A percentile compares a stretch with the other conserved stretches of the same genome.
These are phyloP conservation scores for Drosophila subsilvestris DNA, from an alignment of 2,888 invertebrate genomes.

Conservation along the genomic window DNA sequence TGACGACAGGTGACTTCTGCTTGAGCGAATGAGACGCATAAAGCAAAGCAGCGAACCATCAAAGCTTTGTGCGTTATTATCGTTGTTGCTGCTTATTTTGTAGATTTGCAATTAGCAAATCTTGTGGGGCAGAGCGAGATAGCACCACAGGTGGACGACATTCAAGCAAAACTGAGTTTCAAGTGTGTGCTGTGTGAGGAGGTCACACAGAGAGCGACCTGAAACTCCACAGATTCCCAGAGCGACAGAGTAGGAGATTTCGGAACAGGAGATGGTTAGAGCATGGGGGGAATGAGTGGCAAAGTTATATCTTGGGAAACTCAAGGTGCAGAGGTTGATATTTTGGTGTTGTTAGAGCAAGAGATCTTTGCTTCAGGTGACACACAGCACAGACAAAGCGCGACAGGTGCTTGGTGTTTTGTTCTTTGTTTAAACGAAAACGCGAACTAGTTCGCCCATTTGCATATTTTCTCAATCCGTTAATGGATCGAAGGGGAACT, in stretches of 20 bases:
- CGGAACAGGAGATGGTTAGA: background rate
- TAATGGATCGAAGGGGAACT: background rate
- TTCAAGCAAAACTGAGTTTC: conserved; percentile 48
- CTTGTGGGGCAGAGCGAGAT: conserved; percentile 26
- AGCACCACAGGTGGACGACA: conserved; percentile 65
- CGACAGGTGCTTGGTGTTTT: too few relatives aligned
- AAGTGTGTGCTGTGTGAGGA: conserved; percentile 59
- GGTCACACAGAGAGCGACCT: conserved; percentile 48
- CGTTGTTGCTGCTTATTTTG: conserved; percentile 3
- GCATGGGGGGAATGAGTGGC: background rate
- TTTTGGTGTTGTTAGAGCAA: background rate
- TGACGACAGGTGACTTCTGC: conserved; percentile 32
- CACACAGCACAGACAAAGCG: background rate
- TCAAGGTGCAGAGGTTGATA: background rate
- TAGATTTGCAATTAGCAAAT: conserved; percentile 65
- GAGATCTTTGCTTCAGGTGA: background rate
- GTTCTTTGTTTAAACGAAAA: background rate
- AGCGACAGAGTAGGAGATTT: background rate
- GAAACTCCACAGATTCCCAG: background rate
- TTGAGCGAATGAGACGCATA: conserved; percentile 61
- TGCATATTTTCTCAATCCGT: background rate
- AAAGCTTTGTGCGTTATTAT: conserved; percentile 20
- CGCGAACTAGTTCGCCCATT: background rate
- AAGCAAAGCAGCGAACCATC: conserved; percentile 44
- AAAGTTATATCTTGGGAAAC: too few relatives aligned